Conservation (phyloP, 2,888 invertebrate species). For the Trachelus tabidus region DNA sequence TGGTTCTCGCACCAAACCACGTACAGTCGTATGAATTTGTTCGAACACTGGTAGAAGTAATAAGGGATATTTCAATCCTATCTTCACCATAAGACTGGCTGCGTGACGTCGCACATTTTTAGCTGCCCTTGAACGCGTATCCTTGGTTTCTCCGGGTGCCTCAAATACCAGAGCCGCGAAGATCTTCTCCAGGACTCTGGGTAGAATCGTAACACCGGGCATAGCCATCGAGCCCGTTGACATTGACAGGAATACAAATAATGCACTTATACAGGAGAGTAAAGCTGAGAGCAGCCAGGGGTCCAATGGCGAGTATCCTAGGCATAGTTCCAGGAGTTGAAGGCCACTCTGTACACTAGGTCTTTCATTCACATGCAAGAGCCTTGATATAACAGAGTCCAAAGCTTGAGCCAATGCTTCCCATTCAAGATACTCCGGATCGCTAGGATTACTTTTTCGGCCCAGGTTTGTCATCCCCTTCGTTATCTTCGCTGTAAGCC, state of each 20-base stretch:
- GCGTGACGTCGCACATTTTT: conserved; percentile 91
- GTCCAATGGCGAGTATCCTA: conserved; percentile 80
- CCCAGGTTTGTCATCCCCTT: conserved; percentile 68
- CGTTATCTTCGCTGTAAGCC: conserved; percentile 81
- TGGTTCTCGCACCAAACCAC: conserved; percentile 76
- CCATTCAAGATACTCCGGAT: conserved; percentile 85
- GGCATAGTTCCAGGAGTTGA: conserved; percentile 81
- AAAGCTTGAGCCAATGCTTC: conserved; percentile 82
- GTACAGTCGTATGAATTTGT: conserved; percentile 82
- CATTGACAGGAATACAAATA: conserved; percentile 91
- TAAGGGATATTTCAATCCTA: conserved; percentile 88
- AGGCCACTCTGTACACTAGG: conserved; percentile 82
- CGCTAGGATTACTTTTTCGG: conserved; percentile 66
- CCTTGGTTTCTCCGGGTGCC: conserved; percentile 74
- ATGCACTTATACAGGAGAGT: conserved; percentile 91
- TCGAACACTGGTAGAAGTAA: conserved; percentile 88
- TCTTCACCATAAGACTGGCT: conserved; percentile 89
- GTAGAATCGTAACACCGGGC: conserved; percentile 76
- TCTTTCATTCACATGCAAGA: conserved; percentile 78
- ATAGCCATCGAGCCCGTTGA: conserved; percentile 82
- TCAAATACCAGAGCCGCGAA: conserved; percentile 85
- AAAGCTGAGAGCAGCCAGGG: conserved; percentile 85
- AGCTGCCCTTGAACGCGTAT: conserved; percentile 77
- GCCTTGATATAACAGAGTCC: conserved; percentile 85
- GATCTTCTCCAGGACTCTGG: conserved; percentile 88